Evolutionary conservation across 2,797 vertebrate species (phyloP).

Genomic region (Delichon dasypus): DNA sequence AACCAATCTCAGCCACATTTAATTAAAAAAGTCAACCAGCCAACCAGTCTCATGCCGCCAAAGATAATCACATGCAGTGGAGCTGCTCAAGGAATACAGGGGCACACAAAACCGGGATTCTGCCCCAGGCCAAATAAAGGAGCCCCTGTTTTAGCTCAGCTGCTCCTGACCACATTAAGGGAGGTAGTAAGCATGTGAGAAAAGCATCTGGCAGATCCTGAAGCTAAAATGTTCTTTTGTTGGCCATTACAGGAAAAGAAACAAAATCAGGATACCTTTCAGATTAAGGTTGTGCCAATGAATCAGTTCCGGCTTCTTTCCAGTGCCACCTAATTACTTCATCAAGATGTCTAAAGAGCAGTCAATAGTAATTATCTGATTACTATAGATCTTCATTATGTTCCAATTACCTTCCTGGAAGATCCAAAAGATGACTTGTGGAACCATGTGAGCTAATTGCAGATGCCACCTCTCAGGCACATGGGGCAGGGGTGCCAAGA

Average conservation of each 20-base stretch:
- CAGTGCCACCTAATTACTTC: constrained; percentile 74
- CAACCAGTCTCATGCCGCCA: not conserved
- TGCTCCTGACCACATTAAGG: constrained; percentile 2
- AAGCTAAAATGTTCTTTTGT: constrained; percentile 71
- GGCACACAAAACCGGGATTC: not conserved
- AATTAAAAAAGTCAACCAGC: not conserved
- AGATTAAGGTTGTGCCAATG: constrained; percentile 70
- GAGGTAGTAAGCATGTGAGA: constrained; percentile 29
- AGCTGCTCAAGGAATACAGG: not conserved
- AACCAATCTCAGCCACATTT: not conserved
- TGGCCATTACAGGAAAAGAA: constrained; percentile 69
- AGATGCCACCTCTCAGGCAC: constrained; percentile 23
- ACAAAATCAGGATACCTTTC: constrained; percentile 73
- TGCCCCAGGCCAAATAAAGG: not conserved
- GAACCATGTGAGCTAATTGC: constrained; percentile 45
- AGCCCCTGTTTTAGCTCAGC: constrained; percentile 2
- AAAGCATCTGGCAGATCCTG: constrained; percentile 63
- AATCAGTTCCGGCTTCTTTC: constrained; percentile 73
- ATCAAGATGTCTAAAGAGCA: constrained; percentile 76
- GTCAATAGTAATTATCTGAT: constrained; percentile 81
- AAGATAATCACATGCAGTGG: not conserved
- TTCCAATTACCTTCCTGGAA: constrained; percentile 71
- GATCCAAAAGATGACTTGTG: constrained; percentile 55
- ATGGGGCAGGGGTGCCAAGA: fast-evolving
- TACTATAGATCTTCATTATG: constrained; percentile 78